phyloP scores from a whole-genome alignment of 2,888 invertebrate genomes.

The Melipona beecheii region DNA sequence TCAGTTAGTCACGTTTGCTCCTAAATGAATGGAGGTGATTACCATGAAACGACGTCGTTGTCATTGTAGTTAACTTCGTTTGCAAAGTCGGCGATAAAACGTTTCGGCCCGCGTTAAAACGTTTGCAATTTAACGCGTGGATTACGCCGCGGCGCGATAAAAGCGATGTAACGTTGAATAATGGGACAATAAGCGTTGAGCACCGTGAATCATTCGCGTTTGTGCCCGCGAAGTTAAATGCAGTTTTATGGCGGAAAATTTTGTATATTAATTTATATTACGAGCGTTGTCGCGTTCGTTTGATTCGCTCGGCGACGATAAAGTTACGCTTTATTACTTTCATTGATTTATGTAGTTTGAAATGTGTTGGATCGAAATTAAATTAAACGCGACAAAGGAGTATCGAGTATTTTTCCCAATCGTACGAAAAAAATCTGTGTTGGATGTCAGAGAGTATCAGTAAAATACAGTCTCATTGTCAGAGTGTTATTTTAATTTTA shows the following conservation, averaged over 20 bases:
- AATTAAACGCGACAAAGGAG: neutral
- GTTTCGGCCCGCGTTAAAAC: conserved; percentile 7
- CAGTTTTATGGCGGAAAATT: neutral
- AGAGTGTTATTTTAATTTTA: neutral
- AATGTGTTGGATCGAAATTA: neutral
- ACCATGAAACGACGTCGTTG: conserved; percentile 25
- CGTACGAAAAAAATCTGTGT: too few species aligned
- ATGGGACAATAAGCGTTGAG: conserved; percentile 3
- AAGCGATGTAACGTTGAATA: conserved; percentile 9
- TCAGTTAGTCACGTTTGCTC: conserved; percentile 1
- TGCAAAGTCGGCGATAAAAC: neutral
- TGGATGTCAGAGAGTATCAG: too few species aligned
- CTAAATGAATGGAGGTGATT: conserved; percentile 42
- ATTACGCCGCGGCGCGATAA: neutral
- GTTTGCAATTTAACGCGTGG: conserved; percentile 19
- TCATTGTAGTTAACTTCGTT: conserved; percentile 28
- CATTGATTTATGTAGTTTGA: neutral
- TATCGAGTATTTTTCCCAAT: neutral
- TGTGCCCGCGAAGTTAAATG: neutral
- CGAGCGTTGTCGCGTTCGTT: neutral
- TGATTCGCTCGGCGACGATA: too few species aligned
- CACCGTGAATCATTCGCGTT: neutral
- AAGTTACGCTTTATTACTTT: neutral
- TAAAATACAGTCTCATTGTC: too few species aligned
- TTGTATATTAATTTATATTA: neutral